phyloP scores from a whole-genome alignment of 2,888 invertebrate species.

The Agrilus biguttatus region DNA sequence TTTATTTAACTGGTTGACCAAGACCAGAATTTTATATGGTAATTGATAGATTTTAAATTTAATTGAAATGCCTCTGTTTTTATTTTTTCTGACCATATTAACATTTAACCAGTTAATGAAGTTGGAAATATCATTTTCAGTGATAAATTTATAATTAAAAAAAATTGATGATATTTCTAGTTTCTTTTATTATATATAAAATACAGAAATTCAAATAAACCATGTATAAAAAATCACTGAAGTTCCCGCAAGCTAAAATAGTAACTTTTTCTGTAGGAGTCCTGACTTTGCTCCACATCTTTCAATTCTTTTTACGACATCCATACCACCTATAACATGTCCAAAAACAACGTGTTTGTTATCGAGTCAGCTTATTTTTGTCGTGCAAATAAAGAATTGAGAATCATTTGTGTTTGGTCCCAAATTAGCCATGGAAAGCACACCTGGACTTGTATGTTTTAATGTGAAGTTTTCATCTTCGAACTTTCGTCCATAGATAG shows the following conservation, averaged over 20 bases:
- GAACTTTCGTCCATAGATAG: constrained; percentile 92
- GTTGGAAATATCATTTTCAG: too few relatives aligned
- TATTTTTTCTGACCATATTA: too few relatives aligned
- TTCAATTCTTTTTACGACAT: constrained; percentile 87
- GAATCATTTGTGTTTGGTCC: constrained; percentile 94
- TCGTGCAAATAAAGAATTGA: constrained; percentile 91
- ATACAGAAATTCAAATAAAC: neutral
- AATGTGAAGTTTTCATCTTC: constrained; percentile 93
- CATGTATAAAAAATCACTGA: constrained; percentile 31
- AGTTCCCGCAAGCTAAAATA: constrained; percentile 81
- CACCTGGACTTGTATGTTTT: constrained; percentile 81
- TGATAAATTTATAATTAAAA: too few relatives aligned
- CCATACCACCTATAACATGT: constrained; percentile 84
- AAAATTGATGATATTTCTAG: too few relatives aligned
- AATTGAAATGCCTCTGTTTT: too few relatives aligned
- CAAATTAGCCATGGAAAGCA: constrained; percentile 96
- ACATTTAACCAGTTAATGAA: too few relatives aligned
- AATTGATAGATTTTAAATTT: too few relatives aligned
- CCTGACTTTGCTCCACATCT: constrained; percentile 71
- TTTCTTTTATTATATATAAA: too few relatives aligned
- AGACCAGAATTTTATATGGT: too few relatives aligned
- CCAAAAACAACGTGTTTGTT: constrained; percentile 97
- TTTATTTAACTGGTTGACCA: too few relatives aligned
- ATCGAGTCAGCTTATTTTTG: constrained; percentile 81
- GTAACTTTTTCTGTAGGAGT: constrained; percentile 62